A percentile compares a stretch with the other conserved stretches of the same genome.
Conservation (phyloP, 2,888 invertebrate genomes). For the Lissonota sp. region DNA sequence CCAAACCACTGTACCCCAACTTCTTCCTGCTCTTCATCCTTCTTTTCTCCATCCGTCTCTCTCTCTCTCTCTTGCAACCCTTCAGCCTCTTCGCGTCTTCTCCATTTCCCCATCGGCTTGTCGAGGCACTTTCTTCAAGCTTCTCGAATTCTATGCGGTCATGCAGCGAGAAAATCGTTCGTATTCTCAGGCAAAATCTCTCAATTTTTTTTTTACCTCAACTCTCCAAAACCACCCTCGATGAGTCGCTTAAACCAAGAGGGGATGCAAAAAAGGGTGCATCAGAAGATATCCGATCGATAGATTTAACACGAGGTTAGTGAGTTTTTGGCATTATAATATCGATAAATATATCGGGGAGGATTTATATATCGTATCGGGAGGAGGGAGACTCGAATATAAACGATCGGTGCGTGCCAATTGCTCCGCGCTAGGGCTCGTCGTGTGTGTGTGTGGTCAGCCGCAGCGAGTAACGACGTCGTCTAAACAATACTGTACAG, state of each 20-base stretch:
- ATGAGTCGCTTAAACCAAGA: too few relatives aligned
- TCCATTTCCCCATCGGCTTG: background rate
- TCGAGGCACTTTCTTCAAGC: constrained; percentile 8
- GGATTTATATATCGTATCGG: constrained; percentile 2
- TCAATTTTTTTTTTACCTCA: too few relatives aligned
- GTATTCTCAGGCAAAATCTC: background rate
- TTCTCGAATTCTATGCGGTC: constrained; percentile 17
- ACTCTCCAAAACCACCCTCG: background rate
- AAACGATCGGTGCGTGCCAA: constrained; percentile 69
- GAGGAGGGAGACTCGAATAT: constrained; percentile 48
- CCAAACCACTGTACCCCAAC: constrained; percentile 60
- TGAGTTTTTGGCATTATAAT: constrained; percentile 6
- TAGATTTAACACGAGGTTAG: constrained; percentile 34
- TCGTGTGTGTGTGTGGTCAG: constrained; percentile 60
- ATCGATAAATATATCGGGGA: constrained; percentile 47
- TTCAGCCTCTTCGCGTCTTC: background rate
- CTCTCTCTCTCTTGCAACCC: constrained; percentile 7
- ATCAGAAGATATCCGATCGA: constrained; percentile 36
- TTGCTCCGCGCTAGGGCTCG: constrained; percentile 62
- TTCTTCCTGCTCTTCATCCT: constrained; percentile 22
- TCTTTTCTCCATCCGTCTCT: constrained; percentile 19
- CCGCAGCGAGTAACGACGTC: constrained; percentile 56
- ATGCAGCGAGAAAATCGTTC: constrained; percentile 29
- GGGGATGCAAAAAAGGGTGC: background rate
- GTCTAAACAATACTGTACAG: constrained; percentile 38